Evolutionary conservation across 2,888 invertebrate genomes (phyloP).

Genomic region (Neuroscelio doddi): DNA sequence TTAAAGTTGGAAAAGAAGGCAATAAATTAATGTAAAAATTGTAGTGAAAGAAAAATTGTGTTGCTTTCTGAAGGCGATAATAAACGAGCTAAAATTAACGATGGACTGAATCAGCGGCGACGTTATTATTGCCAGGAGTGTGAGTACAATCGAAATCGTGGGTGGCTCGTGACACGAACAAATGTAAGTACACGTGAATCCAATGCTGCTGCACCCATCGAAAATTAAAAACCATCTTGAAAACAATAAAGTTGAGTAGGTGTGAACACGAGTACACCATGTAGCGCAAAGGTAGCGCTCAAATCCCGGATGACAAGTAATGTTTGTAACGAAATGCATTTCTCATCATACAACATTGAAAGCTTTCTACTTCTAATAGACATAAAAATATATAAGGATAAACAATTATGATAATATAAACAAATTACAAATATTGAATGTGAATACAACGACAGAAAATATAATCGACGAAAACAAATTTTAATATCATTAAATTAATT

Average conservation of each 20-base stretch:
- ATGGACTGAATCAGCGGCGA: background rate
- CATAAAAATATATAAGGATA: too few species aligned
- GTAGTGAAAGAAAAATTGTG: background rate
- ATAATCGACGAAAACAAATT: too few species aligned
- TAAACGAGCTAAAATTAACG: slow-evolving; percentile 6
- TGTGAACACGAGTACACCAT: slow-evolving; percentile 25
- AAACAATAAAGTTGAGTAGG: slow-evolving; percentile 43
- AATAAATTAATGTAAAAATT: too few species aligned
- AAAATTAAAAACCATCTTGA: slow-evolving; percentile 16
- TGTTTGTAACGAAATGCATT: background rate
- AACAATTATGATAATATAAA: too few species aligned
- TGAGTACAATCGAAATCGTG: slow-evolving; percentile 19
- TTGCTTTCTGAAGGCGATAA: background rate
- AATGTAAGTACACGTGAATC: slow-evolving; percentile 16
- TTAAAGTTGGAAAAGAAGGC: background rate
- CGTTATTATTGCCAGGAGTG: slow-evolving; percentile 6
- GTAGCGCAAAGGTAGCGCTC: slow-evolving; percentile 12
- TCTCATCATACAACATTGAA: too few species aligned
- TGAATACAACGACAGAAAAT: too few species aligned
- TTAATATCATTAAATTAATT: too few species aligned
- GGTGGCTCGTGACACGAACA: slow-evolving; percentile 13
- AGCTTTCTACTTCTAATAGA: too few species aligned
- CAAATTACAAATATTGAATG: too few species aligned
- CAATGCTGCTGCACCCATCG: slow-evolving; percentile 15
- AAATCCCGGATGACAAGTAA: slow-evolving; percentile 3